Percentiles rank a stretch among this genome's conserved stretches.
phyloP scores from a whole-genome alignment of 1,140 invertebrate genomes.

The Cotesia glomerata region DNA sequence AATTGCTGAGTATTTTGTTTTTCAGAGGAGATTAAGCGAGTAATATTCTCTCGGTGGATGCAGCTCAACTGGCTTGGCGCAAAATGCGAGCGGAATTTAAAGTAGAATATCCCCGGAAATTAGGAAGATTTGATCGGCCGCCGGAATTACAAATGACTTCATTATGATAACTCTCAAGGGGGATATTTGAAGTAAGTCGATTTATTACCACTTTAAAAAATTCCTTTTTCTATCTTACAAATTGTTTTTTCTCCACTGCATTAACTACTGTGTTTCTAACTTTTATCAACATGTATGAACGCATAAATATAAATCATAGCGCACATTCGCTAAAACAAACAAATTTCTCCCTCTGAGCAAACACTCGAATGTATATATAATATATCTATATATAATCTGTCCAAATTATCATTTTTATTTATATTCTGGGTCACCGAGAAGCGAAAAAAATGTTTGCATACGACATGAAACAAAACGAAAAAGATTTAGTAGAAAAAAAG shows the following conservation, averaged over 20 bases:
- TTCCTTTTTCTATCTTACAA: not conserved
- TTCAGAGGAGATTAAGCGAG: not conserved
- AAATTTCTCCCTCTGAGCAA: no score
- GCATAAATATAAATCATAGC: no score
- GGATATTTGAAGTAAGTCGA: not conserved
- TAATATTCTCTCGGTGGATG: not conserved
- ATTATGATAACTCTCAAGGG: slow-evolving; percentile 38
- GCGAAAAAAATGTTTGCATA: slow-evolving; percentile 6
- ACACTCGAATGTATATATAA: no score
- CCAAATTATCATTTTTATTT: no score
- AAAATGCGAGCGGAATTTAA: slow-evolving; percentile 42
- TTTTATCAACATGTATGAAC: no score
- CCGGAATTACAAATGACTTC: slow-evolving; percentile 52
- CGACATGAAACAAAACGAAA: not conserved
- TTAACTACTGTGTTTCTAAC: no score
- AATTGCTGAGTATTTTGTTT: not conserved
- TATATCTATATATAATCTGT: no score
- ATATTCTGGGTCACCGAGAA: not conserved
- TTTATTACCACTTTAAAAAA: not conserved
- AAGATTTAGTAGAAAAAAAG: not conserved
- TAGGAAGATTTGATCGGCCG: slow-evolving; percentile 51
- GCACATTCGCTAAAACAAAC: no score
- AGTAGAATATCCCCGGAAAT: slow-evolving; percentile 46
- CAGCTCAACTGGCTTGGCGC: not conserved
- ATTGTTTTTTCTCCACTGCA: not conserved